phyloP scores from a whole-genome alignment of 2,797 vertebrate species.

The Bufotes viridis region DNA sequence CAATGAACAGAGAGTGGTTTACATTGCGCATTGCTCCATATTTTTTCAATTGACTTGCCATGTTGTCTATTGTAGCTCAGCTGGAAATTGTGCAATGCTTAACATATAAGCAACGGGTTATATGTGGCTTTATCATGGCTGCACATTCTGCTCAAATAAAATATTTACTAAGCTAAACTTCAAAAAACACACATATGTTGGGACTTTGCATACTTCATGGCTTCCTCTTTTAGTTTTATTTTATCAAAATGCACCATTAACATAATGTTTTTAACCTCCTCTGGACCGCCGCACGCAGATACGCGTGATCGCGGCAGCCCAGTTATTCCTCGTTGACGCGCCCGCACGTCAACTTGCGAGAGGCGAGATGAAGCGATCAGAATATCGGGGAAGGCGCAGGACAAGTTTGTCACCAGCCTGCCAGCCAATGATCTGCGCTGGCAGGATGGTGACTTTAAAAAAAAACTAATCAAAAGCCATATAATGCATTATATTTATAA shows the following conservation, averaged over 20 bases:
- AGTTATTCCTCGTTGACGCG: too few species aligned
- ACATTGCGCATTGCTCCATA: constrained; percentile 24
- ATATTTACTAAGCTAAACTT: constrained; percentile 1
- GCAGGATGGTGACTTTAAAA: too few species aligned
- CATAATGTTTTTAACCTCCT: not conserved
- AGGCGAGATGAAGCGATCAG: too few species aligned
- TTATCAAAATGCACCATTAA: not conserved
- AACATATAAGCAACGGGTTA: not conserved
- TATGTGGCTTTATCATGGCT: not conserved
- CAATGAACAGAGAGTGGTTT: constrained; percentile 36
- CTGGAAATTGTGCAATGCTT: not conserved
- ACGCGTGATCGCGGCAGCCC: too few species aligned
- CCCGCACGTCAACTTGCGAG: too few species aligned
- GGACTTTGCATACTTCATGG: not conserved
- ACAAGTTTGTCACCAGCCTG: too few species aligned
- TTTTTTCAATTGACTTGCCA: constrained; percentile 34
- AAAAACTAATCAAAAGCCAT: too few species aligned
- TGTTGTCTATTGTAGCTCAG: constrained; percentile 19
- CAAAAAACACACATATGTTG: constrained; percentile 9
- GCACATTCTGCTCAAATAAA: not conserved
- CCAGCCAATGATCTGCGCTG: too few species aligned
- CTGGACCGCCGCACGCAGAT: too few species aligned
- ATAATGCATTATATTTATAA: too few species aligned
- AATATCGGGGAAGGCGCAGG: too few species aligned
- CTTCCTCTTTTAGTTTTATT: not conserved